Percentiles rank a stretch among this genome's conserved stretches.
Evolutionary conservation across 1,140 invertebrate species (phyloP).

Genomic region (Asobara japonica): DNA sequence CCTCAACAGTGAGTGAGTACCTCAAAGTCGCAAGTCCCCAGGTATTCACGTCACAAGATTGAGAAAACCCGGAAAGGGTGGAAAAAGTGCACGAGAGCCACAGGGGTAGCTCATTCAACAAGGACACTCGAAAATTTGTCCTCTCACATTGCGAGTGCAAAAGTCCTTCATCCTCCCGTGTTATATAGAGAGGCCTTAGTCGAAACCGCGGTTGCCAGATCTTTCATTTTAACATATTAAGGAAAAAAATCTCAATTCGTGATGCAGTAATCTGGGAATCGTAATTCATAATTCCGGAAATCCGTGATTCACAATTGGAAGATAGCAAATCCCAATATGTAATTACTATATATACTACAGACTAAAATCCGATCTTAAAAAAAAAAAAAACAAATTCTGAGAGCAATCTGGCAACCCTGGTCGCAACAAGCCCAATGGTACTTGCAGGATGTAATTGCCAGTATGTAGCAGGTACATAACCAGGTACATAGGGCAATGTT

Average conservation of each 20-base stretch:
- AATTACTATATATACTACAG: no score
- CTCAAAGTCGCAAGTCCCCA: slow-evolving; percentile 1
- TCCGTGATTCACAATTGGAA: no score
- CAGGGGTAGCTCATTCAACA: neutral
- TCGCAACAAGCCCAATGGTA: slow-evolving; percentile 1
- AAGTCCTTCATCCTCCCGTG: slow-evolving; percentile 1
- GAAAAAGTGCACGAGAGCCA: neutral
- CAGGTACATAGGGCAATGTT: neutral
- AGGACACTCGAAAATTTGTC: slow-evolving; percentile 5
- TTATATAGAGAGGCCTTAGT: slow-evolving; percentile 2
- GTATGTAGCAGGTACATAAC: slow-evolving; percentile 7
- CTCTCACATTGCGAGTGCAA: slow-evolving; percentile 6
- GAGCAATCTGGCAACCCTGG: neutral
- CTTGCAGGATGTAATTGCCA: slow-evolving; percentile 18
- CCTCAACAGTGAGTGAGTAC: neutral
- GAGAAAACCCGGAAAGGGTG: neutral
- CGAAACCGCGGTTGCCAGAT: no score
- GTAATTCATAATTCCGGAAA: no score
- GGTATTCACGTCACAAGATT: neutral
- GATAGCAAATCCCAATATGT: no score
- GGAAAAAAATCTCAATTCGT: no score
- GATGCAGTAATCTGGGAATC: no score
- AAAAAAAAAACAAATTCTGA: neutral
- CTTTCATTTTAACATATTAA: neutral
- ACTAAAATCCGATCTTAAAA: no score